Conservation (phyloP, 1,140 invertebrate genomes). For the Aphis craccivora region DNA sequence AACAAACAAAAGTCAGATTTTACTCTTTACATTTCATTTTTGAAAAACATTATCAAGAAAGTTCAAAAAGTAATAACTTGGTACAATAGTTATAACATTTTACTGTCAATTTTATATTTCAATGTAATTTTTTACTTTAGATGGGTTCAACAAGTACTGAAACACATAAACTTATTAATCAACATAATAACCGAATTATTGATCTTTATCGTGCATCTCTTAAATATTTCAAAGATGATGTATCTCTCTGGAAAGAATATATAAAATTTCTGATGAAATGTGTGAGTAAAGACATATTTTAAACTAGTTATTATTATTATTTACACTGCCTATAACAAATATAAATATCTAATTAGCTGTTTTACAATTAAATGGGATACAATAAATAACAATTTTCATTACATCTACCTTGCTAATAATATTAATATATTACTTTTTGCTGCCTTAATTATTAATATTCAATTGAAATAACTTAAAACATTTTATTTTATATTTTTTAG, state of each 20-base stretch:
- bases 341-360: not conserved
- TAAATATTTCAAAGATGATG: conserved; percentile 46
- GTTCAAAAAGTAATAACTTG: not conserved
- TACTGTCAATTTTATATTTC: not conserved
- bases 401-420: not conserved
- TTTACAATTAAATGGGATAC: not conserved
- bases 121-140: not conserved
- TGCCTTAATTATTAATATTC: not conserved
- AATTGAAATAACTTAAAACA: not conserved
- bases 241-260: conserved; percentile 40
- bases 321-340: not conserved
- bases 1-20: conserved; percentile 54
- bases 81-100: not conserved
- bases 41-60: conserved; percentile 25
- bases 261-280: conserved; percentile 24
- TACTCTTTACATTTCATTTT: conserved; percentile 26
- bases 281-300: conserved; percentile 6
- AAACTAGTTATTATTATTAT: not conserved
- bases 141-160: not conserved
- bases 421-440: not conserved
- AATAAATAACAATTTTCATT: not conserved
- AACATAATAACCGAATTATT: not conserved
- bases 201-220: not conserved
- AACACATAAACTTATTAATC: not conserved
- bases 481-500: conserved; percentile 21